Evolutionary conservation across 2,113 vertebrate species (phyloP).

Genomic region (Myiagra hebetior): DNA sequence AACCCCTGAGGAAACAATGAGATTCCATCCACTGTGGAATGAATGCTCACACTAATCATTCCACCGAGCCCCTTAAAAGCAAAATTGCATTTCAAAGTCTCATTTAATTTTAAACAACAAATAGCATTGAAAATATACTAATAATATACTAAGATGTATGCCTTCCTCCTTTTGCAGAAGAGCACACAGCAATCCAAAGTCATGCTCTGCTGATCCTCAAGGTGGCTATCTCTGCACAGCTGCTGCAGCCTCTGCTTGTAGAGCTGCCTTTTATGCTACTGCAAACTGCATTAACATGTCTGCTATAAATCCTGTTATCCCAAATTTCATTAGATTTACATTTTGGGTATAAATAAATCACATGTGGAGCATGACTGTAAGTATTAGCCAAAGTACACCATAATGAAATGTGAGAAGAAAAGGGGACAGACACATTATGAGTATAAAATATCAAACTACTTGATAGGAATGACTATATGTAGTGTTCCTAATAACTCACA

Average conservation of each 20-base stretch:
- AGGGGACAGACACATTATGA: not conserved
- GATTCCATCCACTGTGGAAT: not conserved
- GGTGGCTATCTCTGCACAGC: slow-evolving; percentile 38
- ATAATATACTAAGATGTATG: not conserved
- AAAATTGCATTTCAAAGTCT: not conserved
- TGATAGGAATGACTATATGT: not conserved
- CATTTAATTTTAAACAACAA: not conserved
- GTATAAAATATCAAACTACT: not conserved
- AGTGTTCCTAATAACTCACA: not conserved
- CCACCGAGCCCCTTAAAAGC: not conserved
- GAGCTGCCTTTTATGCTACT: not conserved
- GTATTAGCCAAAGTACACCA: not conserved
- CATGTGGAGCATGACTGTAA: accelerated
- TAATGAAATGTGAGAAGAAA: not conserved
- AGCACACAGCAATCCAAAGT: not conserved
- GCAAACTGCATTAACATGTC: not conserved
- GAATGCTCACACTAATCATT: not conserved
- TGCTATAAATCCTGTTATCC: not conserved
- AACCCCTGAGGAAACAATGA: not conserved
- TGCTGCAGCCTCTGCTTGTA: not conserved
- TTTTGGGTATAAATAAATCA: not conserved
- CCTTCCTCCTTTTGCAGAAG: not conserved
- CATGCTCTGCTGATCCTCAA: slow-evolving; percentile 11
- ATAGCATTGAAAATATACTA: not conserved
- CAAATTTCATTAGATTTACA: not conserved